Conservation (phyloP, 2,113 vertebrate species). For the Dicrurus megarhynchus region DNA sequence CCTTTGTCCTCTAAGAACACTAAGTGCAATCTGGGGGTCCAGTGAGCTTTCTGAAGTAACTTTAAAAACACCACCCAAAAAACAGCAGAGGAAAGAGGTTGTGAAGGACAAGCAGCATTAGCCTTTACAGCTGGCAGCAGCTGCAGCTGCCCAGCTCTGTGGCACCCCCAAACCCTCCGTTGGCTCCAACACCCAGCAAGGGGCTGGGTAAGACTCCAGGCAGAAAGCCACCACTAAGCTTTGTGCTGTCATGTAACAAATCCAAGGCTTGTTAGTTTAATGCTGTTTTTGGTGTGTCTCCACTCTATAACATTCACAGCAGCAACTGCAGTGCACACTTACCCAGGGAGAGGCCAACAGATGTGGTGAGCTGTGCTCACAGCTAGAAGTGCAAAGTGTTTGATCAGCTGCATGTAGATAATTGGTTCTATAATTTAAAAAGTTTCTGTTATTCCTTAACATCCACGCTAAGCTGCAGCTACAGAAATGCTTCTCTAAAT, state of each 20-base stretch:
- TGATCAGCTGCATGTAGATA: slow-evolving; percentile 47
- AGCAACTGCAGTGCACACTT: not conserved
- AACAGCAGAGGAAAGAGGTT: not conserved
- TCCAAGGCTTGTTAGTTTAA: slow-evolving; percentile 51
- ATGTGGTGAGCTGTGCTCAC: slow-evolving; percentile 44
- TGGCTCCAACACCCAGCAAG: not conserved
- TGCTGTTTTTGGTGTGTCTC: slow-evolving; percentile 5
- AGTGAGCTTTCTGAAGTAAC: not conserved
- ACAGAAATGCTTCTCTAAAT: slow-evolving; percentile 38
- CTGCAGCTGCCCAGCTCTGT: not conserved
- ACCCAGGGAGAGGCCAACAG: slow-evolving; percentile 51
- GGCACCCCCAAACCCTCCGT: rapidly evolving
- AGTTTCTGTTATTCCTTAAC: slow-evolving; percentile 33
- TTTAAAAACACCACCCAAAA: rapidly evolving
- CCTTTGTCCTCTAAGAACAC: not conserved
- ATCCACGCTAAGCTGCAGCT: not conserved
- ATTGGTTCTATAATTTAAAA: slow-evolving; percentile 40
- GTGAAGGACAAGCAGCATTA: not conserved
- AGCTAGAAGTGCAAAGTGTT: slow-evolving; percentile 35
- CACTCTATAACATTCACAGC: slow-evolving; percentile 30
- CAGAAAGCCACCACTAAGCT: not conserved
- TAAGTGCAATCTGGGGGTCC: not conserved
- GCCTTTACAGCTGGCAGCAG: not conserved
- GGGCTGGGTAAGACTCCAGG: not conserved
- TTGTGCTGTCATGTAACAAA: slow-evolving; percentile 7